Evolutionary conservation across 2,797 vertebrate genomes (phyloP).

Genomic region (Neosilurus hyrtlii): DNA sequence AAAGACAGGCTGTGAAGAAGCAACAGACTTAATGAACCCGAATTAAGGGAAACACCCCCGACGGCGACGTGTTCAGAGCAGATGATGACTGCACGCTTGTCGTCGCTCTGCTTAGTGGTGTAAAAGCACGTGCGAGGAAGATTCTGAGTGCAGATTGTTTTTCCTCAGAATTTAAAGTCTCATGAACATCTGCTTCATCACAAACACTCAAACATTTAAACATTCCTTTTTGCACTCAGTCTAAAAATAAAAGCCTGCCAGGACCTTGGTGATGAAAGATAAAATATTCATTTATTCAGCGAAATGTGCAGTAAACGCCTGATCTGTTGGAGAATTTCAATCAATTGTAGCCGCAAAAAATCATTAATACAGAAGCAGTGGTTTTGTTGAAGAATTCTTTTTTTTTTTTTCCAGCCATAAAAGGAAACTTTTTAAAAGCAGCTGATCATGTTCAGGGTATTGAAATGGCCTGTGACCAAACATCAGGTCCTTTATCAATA

Average conservation of each 20-base stretch:
- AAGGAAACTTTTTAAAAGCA: slow-evolving; percentile 2
- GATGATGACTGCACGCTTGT: background rate
- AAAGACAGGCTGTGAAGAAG: slow-evolving; percentile 45
- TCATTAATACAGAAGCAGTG: background rate
- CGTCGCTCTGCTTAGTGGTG: background rate
- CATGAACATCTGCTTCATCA: background rate
- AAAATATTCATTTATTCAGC: slow-evolving; percentile 6
- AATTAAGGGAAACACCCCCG: slow-evolving; percentile 40
- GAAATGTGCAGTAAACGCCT: background rate
- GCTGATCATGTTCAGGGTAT: slow-evolving; percentile 1
- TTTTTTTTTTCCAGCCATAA: background rate
- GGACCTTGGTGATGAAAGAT: background rate
- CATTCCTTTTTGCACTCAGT: background rate
- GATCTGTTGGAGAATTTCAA: background rate
- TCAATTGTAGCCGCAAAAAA: background rate
- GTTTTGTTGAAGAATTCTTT: background rate
- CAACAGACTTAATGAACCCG: slow-evolving; percentile 56
- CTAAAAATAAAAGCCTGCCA: slow-evolving; percentile 2
- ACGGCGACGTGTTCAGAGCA: background rate
- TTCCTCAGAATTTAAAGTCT: background rate
- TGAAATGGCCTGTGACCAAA: background rate
- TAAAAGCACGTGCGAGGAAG: background rate
- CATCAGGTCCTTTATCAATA: background rate
- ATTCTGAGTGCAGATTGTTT: background rate
- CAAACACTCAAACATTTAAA: slow-evolving; percentile 19